phyloP scores from a whole-genome alignment of 2,797 vertebrate genomes.

The Leuciscus waleckii region DNA sequence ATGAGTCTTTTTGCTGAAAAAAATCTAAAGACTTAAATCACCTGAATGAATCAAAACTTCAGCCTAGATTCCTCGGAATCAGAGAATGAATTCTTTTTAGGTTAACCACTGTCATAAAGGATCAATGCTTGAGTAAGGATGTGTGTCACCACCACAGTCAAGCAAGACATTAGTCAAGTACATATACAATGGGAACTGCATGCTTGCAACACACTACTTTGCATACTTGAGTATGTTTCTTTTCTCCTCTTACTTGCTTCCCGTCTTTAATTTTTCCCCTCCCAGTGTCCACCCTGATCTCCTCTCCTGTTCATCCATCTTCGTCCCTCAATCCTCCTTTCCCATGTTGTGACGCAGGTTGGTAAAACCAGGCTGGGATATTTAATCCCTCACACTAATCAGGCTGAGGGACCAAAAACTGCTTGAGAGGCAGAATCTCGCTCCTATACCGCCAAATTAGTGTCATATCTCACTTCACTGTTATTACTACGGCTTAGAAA shows the following conservation, averaged over 20 bases:
- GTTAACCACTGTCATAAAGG: neutral
- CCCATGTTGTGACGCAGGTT: constrained; percentile 18
- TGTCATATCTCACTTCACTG: constrained; percentile 57
- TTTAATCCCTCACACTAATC: constrained; percentile 45
- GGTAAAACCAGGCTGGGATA: constrained; percentile 44
- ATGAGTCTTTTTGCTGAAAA: neutral
- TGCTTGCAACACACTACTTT: neutral
- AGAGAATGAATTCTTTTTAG: neutral
- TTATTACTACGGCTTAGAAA: constrained; percentile 57
- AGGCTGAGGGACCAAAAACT: constrained; percentile 25
- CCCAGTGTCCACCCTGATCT: constrained; percentile 6
- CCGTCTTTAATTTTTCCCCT: neutral
- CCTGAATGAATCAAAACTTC: neutral
- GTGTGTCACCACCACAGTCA: too few species aligned
- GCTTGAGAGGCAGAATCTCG: constrained; percentile 41
- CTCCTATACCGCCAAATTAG: constrained; percentile 51
- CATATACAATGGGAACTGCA: neutral
- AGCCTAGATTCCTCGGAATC: neutral
- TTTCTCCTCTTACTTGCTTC: neutral
- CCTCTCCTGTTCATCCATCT: constrained; percentile 17
- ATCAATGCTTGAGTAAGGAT: neutral
- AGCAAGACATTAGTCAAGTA: neutral
- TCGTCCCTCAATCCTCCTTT: constrained; percentile 12
- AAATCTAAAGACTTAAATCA: constrained; percentile 9
- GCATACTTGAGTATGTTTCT: neutral